A percentile compares a stretch with the other conserved stretches of the same genome.
Evolutionary conservation across 2,113 vertebrate genomes (phyloP).

Genomic region (Syngnathus typhle): DNA sequence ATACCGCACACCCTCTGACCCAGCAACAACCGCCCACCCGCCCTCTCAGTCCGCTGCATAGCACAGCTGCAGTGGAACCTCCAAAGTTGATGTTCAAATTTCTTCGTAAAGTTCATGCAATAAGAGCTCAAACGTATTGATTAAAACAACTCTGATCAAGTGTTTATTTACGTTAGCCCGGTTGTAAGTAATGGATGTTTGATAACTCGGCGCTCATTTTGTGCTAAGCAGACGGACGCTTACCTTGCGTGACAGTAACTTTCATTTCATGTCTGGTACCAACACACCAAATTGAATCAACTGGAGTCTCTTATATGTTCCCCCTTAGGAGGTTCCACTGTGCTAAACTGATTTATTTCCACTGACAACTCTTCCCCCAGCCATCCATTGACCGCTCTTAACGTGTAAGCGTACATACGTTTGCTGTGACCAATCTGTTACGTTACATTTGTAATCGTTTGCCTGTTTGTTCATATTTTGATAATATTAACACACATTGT

Average conservation of each 20-base stretch:
- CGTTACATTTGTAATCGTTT: constrained; percentile 29
- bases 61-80: constrained; percentile 35
- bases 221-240: background rate
- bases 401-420: constrained; percentile 73
- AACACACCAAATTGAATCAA: background rate
- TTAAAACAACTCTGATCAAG: background rate
- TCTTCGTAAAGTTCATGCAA: background rate
- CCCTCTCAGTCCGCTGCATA: background rate
- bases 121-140: background rate
- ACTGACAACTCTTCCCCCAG: constrained; percentile 6
- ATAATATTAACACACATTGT: constrained; percentile 60
- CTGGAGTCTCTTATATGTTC: background rate
- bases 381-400: constrained; percentile 62
- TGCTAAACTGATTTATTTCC: constrained; percentile 9
- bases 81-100: background rate
- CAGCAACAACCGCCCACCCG: background rate
- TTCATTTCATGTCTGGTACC: background rate
- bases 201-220: background rate
- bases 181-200: background rate
- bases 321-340: background rate
- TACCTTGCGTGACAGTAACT: no score
- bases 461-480: constrained; percentile 68
- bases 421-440: constrained; percentile 70
- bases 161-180: background rate
- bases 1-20: background rate